Evolutionary conservation across 2,113 vertebrate species (phyloP), one percentile per base, ranked within the genome.

Genomic region (Emydura subglobosa): DNA sequence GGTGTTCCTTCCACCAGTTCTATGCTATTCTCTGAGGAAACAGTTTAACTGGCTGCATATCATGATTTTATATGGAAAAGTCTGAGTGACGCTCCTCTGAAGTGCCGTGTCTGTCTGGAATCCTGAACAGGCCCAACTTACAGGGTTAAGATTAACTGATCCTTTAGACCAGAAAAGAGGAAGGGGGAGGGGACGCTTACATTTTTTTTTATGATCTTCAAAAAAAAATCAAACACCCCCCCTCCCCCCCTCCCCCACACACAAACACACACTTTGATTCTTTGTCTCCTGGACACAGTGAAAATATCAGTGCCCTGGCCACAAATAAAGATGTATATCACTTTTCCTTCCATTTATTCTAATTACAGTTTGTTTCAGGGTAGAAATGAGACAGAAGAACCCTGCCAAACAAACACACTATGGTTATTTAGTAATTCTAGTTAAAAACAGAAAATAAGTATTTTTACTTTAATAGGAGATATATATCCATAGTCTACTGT

Each of bases 91-190:
- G 68, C 50, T 81, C 19, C 79, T 94, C 82, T 57, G 31, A 82
- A 82, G 7, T 10, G 57, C 54, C 17, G 31, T 78, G 72, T 90
- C 92, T 96, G 79, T 39, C 88, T 87, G 89, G 94, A 93, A 90
- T 92, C 85, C 82, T 42, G n/a, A 65, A 11, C 9, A 79, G 89
- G 91, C 82, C 89, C 61, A 3, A 93, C 89, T 17, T 90, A 49
- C 76, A 76, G 51, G 80, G 78, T 84, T 96, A 88, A 92, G 88
- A 68, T 84, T 86, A 83, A 79, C 72, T 96, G 92, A 85, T 91
- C 31, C 44, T 86, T 79, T 5, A 68, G 61, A 68, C 12, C 6
- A 21, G 83, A 85, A 96, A 90, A 78, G 76, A 22, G 72, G 91
- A 42, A 1, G 2, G 92, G 61, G 74, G 82, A 90, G 9, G n/a